phyloP scores from a whole-genome alignment of 2,888 invertebrate genomes.

The Catonia carolina region DNA sequence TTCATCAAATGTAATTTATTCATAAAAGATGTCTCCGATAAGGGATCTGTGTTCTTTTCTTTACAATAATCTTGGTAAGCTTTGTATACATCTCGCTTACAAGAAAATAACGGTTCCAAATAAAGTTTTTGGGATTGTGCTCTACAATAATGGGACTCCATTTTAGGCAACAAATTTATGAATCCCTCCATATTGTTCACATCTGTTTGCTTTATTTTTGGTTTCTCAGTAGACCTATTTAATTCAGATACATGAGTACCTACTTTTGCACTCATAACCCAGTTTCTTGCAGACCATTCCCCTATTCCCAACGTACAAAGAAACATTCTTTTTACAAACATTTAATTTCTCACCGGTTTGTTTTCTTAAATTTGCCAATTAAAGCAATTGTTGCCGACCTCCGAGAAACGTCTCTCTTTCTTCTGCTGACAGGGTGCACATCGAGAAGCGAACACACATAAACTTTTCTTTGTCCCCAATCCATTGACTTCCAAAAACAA shows the following conservation, averaged over 20 bases:
- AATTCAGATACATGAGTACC: too few species aligned
- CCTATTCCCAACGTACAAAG: neutral
- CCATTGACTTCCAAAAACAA: neutral
- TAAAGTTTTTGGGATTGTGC: neutral
- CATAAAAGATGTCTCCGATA: too few species aligned
- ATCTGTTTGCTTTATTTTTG: neutral
- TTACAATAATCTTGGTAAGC: neutral
- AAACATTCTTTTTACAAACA: constrained; percentile 4
- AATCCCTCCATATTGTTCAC: neutral
- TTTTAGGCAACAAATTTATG: neutral
- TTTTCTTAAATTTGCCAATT: neutral
- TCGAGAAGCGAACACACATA: too few species aligned
- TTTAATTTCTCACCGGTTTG: too few species aligned
- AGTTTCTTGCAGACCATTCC: too few species aligned
- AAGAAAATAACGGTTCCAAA: neutral
- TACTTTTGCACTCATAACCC: too few species aligned
- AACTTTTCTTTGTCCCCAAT: neutral
- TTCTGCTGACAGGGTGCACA: too few species aligned
- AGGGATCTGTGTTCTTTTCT: neutral
- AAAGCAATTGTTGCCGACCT: neutral
- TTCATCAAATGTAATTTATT: too few species aligned
- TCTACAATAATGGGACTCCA: neutral
- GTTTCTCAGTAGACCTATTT: too few species aligned
- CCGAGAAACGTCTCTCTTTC: neutral
- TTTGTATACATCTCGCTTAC: neutral